Evolutionary conservation across 2,888 invertebrate species (phyloP).

Genomic region (Oscheius sp.): DNA sequence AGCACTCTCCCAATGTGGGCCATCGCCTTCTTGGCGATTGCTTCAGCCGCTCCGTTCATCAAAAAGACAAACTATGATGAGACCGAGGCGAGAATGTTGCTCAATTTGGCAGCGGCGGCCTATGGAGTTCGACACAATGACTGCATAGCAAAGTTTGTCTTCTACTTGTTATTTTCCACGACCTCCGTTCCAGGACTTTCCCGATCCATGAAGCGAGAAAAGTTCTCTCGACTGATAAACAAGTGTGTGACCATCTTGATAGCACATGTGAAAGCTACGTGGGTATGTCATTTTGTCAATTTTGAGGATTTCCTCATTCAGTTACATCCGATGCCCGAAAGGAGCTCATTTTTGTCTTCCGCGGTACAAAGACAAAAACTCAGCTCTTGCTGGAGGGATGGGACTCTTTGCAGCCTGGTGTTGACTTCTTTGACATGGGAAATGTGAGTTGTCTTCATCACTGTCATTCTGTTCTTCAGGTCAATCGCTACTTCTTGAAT

Average conservation of each 20-base stretch:
- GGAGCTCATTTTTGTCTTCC: conserved; percentile 63
- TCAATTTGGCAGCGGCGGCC: conserved; percentile 63
- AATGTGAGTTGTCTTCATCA: conserved; percentile 47
- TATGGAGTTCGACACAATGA: conserved; percentile 59
- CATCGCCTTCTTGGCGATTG: conserved; percentile 17
- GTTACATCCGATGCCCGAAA: conserved; percentile 55
- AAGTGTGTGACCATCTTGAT: conserved; percentile 57
- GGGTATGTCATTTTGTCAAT: conserved; percentile 27
- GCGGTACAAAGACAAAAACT: conserved; percentile 56
- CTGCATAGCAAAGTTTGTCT: conserved; percentile 59
- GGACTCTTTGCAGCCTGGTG: conserved; percentile 57
- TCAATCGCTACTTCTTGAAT: conserved; percentile 66
- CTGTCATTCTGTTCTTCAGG: conserved; percentile 42
- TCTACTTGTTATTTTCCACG: neutral
- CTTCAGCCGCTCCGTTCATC: conserved; percentile 34
- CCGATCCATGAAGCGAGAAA: conserved; percentile 35
- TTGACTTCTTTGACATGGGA: conserved; percentile 68
- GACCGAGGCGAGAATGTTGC: conserved; percentile 56
- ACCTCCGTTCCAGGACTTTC: conserved; percentile 38
- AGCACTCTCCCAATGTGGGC: conserved; percentile 10
- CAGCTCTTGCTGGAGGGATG: conserved; percentile 67
- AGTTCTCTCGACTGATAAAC: conserved; percentile 29
- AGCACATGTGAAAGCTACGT: conserved; percentile 60
- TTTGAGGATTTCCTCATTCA: conserved; percentile 35
- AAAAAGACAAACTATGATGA: conserved; percentile 61